Base-by-base conservation (phyloP, 2,888 invertebrate genomes). In the Byasa hedistus region DNA sequence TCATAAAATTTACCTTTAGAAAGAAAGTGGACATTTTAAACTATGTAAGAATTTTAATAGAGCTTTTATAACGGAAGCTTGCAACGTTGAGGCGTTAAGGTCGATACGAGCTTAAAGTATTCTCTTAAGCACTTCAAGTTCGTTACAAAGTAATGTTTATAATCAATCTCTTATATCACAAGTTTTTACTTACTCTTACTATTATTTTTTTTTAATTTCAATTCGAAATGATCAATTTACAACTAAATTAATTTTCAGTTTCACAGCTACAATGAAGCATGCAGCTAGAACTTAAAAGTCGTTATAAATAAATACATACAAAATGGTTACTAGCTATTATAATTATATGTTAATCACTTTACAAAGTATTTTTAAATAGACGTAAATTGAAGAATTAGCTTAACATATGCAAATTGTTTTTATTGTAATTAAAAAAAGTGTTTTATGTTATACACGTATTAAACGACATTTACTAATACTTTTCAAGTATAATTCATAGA, bases 1-100 rank as follows among this genome's bases (percentile, higher is more conserved):
- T 19, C 21, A 10, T n/a, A 21, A 8, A 8, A n/a, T 21, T 52
- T 52, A 52, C 19, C 15, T 52, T 52, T 52, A 56, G n/a, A 5
- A n/a, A 60, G 15, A 22, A 52, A 51, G 17, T 24, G 4, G 2
- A 27, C 24, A 32, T 24, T 51, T 51, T 57, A 21, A 52, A 52
- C 52, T 15, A 59, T 59, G 48, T 59, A 32, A 48, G 48, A 57
- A 63, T 57, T 62, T 63, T 32, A 57, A 63, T 57, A 32, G 51
- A 51, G 57, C 57, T 51, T 60, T 63, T n/a, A 23, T 27, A 56
- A 23, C 27, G n/a, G 56, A 57, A 56, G 48, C 62, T 63, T 32
- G 12, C 32, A 63, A 57, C 32, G 57, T 56, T 56, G 22, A 48
- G 32, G 32, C 44, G 51, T 27, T 57, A 32, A 27, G 27, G 21